phyloP scores from a whole-genome alignment of 2,797 vertebrate species.

The Phalloptychus januarius region DNA sequence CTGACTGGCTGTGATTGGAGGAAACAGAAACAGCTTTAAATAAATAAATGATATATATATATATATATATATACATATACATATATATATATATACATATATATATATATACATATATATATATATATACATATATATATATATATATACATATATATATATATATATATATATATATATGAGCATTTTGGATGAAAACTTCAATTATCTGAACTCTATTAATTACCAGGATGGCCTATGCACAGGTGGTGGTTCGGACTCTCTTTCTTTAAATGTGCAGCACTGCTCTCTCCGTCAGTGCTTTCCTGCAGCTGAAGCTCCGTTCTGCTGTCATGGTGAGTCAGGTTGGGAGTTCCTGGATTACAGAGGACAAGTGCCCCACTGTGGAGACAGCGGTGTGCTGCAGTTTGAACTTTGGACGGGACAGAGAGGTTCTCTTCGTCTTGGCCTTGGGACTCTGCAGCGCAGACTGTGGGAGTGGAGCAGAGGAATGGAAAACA shows the following conservation, averaged over 20 bases:
- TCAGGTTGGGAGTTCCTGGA: slow-evolving; percentile 53
- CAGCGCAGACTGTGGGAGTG: slow-evolving; percentile 47
- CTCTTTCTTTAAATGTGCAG: neutral
- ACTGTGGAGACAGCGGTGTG: slow-evolving; percentile 33
- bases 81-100: too few species aligned
- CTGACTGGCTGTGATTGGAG: slow-evolving; percentile 36
- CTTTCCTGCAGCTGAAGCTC: neutral
- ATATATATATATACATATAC: too few species aligned
- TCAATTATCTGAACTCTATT: slow-evolving; percentile 13
- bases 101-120: too few species aligned
- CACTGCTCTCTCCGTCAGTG: neutral
- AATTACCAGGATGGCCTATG: slow-evolving; percentile 53
- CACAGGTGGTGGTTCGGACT: neutral
- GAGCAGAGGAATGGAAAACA: slow-evolving; percentile 65
- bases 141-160: too few species aligned
- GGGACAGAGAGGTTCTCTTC: slow-evolving; percentile 16
- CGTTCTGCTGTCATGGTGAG: slow-evolving; percentile 21
- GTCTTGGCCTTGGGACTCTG: slow-evolving; percentile 27
- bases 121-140: too few species aligned
- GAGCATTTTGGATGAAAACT: neutral
- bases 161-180: too few species aligned
- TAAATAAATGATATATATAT: too few species aligned
- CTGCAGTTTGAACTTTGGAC: slow-evolving; percentile 15
- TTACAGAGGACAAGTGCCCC: slow-evolving; percentile 72
- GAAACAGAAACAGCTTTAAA: neutral